Evolutionary conservation across 2,797 vertebrate genomes (phyloP).

Genomic region (Danio albolineatus): DNA sequence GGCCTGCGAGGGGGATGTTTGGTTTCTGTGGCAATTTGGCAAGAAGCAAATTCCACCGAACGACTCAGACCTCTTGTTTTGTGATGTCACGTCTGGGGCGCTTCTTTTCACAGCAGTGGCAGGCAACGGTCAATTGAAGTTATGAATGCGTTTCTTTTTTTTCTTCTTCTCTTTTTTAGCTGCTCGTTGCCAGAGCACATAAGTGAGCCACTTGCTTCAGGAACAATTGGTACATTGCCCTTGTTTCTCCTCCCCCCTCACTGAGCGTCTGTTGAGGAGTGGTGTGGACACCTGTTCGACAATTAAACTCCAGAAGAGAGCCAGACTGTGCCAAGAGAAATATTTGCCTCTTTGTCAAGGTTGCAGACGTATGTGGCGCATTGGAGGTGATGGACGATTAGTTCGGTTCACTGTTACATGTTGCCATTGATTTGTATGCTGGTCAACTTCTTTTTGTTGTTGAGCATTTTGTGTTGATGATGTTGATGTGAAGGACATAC

Average conservation of each 20-base stretch:
- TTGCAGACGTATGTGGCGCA: slow-evolving; percentile 45
- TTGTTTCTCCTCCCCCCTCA: slow-evolving; percentile 27
- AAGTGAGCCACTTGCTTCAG: slow-evolving; percentile 38
- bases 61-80: slow-evolving; percentile 21
- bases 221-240: slow-evolving; percentile 47
- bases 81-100: slow-evolving; percentile 62
- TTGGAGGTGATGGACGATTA: slow-evolving; percentile 54
- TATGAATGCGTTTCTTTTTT: slow-evolving; percentile 49
- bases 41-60: slow-evolving; percentile 31
- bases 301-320: slow-evolving; percentile 59
- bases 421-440: slow-evolving; percentile 42
- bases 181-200: slow-evolving; percentile 42
- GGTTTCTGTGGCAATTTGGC: slow-evolving; percentile 54
- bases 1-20: slow-evolving; percentile 39
- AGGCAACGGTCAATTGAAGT: slow-evolving; percentile 51
- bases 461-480: neutral
- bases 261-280: slow-evolving; percentile 40
- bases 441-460: neutral
- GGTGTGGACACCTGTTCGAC: slow-evolving; percentile 54
- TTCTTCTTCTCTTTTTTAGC: slow-evolving; percentile 32
- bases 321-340: slow-evolving; percentile 61
- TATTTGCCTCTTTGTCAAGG: slow-evolving; percentile 59
- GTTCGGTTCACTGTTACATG: slow-evolving; percentile 46
- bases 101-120: slow-evolving; percentile 52
- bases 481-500: neutral